Evolutionary conservation across 1,140 invertebrate species (phyloP), one percentile per base, ranked within the genome.

Genomic region (Carcinoscorpius rotundicauda): DNA sequence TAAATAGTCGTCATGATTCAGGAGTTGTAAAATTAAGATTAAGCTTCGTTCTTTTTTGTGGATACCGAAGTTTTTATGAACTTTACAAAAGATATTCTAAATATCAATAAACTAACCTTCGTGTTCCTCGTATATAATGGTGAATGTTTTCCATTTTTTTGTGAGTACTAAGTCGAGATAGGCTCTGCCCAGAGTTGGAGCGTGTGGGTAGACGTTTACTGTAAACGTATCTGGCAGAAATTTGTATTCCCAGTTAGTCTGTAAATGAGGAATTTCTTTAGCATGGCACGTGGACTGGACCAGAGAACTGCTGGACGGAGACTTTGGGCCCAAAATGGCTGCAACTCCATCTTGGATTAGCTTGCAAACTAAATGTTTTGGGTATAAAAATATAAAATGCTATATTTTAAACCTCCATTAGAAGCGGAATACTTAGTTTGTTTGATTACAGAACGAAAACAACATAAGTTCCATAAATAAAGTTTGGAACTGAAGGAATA

Each of bases 251-350:
- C 92, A 96, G 66, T 91, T 82, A 63, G 91, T 93, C 78, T 96
- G 91, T 73, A 97, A 82, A 77, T 97, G 93, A 3, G 93, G 93
- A 71, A 97, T 87, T 79, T 96, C 92, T 85, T 95, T 90, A 29
- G 91, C 90, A 77, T 96, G 91, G 76, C 92, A 96, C 72, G 96
- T 95, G 63, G 90, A 93, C 77, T 96, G 91, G 10, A 96, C 90
- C 78, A 96, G 91, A 67, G 88, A 88, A 4, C 91, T 89, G 4
- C 90, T 92, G 58, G 91, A 87, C 0, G 86, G 83, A 53, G 87
- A 92, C 75, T 93, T 89, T 3, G 93, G 93, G 0, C 93, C 93
- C 75, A 97, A 96, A 72, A 97, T 90, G 49, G 90, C 93, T 5
- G 91, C 91, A n/a, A 96, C 88, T 6, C 92, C 92, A 71, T 84